Percentiles rank a stretch among this genome's conserved stretches.
Evolutionary conservation across 2,113 vertebrate species (phyloP).

Genomic region (Lonchura striata): DNA sequence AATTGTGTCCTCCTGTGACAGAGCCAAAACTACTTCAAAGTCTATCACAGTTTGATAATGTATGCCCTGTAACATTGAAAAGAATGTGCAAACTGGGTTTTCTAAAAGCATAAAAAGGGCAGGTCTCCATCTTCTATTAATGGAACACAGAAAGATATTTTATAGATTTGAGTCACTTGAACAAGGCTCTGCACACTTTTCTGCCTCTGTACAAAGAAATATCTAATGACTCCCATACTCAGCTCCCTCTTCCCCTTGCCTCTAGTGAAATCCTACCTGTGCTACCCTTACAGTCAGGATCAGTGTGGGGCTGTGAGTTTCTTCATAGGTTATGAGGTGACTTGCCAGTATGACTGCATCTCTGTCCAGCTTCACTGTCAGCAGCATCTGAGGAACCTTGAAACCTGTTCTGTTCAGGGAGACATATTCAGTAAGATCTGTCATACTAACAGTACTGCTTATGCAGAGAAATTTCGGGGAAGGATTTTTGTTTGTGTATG

Average conservation of each 20-base stretch:
- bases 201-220: not conserved
- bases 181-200: not conserved
- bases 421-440: not conserved
- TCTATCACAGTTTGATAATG: not conserved
- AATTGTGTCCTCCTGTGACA: not conserved
- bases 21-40: not conserved
- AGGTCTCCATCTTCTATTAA: not conserved
- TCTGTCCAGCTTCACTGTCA: not conserved
- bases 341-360: not conserved
- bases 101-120: not conserved
- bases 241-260: rapidly evolving
- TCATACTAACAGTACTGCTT: not conserved
- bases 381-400: not conserved
- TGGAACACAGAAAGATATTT: not conserved
- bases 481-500: not conserved
- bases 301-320: not conserved
- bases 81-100: not conserved
- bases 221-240: not conserved
- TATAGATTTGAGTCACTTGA: not conserved
- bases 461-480: not conserved
- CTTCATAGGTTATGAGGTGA: not conserved
- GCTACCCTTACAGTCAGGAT: not conserved
- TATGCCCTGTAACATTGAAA: not conserved
- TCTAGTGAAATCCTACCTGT: not conserved
- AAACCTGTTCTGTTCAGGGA: not conserved